Evolutionary conservation across 2,113 vertebrate genomes (phyloP).

Genomic region (Benitochromis conjunctus): DNA sequence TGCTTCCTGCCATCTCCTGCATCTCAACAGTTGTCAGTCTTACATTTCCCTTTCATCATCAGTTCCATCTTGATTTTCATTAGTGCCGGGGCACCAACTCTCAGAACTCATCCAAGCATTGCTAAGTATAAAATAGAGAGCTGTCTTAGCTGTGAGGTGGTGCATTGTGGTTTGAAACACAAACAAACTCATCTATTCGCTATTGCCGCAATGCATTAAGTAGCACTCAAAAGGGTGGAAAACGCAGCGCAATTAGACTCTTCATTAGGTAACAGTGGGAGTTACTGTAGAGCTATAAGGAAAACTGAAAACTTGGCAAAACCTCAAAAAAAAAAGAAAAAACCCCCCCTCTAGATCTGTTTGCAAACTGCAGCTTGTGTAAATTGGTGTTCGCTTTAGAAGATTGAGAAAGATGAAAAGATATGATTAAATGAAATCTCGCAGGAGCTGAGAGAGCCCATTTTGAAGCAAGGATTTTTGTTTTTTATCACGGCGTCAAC

Average conservation of each 20-base stretch:
- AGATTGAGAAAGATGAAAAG: conserved; percentile 11
- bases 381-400: not conserved
- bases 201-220: not conserved
- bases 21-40: conserved; percentile 54
- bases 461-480: conserved; percentile 2
- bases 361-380: not conserved
- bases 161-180: not conserved
- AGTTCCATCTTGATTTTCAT: conserved; percentile 41
- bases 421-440: conserved; percentile 21
- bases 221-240: not conserved
- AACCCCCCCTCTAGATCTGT: not conserved
- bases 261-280: not conserved
- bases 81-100: not conserved
- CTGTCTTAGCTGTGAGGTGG: not conserved
- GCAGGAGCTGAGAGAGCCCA: not conserved
- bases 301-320: not conserved
- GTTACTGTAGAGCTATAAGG: not conserved
- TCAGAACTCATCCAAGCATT: not conserved
- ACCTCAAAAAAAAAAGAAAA: not conserved
- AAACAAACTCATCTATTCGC: not conserved
- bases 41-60: conserved; percentile 45
- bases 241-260: not conserved
- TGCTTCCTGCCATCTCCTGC: conserved; percentile 23
- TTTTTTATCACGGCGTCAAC: not conserved
- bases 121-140: conserved; percentile 1